These are phyloP conservation scores for Bursaphelenchus okinawaensis DNA, from an alignment of 2,888 invertebrate species.

Conservation along the genomic window DNA sequence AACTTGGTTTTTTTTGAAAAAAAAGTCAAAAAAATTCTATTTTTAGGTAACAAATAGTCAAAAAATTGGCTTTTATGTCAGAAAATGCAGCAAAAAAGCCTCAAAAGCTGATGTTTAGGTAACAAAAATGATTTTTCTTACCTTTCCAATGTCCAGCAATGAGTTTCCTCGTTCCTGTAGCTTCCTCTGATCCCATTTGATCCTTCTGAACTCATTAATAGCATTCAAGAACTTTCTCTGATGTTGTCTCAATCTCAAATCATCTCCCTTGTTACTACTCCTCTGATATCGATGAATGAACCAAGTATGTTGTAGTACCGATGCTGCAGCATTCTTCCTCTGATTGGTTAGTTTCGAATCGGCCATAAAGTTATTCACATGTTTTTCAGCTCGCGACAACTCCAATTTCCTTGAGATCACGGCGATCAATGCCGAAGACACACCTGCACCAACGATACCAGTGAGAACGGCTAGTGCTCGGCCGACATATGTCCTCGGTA, in stretches of 20 bases:
- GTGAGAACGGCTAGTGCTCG: constrained; percentile 97
- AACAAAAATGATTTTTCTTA: constrained; percentile 62
- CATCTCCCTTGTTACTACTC: constrained; percentile 52
- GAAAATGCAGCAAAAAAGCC: too few relatives aligned
- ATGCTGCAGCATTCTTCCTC: constrained; percentile 99
- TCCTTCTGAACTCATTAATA: constrained; percentile 73
- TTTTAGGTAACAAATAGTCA: too few relatives aligned
- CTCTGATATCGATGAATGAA: constrained; percentile 57
- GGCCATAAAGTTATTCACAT: constrained; percentile 99
- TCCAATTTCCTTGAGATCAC: constrained; percentile 98
- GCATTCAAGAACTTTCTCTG: constrained; percentile 53
- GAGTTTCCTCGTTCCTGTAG: constrained; percentile 75
- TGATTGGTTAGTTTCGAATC: constrained; percentile 98
- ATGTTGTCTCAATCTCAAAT: constrained; percentile 54
- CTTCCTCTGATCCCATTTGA: constrained; percentile 69
- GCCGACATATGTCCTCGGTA: constrained; percentile 99
- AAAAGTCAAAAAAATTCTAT: too few relatives aligned
- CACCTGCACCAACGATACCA: constrained; percentile 99
- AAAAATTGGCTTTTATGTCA: too few relatives aligned
- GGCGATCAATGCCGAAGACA: constrained; percentile 96
- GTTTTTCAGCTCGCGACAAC: constrained; percentile 91
- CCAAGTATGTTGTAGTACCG: constrained; percentile 65
- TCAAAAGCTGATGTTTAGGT: too few relatives aligned
- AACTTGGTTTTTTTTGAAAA: too few relatives aligned
- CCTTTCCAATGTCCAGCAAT: constrained; percentile 99